These are phyloP conservation scores for Solea solea DNA, from an alignment of 2,113 vertebrate species.

Conservation along the genomic window DNA sequence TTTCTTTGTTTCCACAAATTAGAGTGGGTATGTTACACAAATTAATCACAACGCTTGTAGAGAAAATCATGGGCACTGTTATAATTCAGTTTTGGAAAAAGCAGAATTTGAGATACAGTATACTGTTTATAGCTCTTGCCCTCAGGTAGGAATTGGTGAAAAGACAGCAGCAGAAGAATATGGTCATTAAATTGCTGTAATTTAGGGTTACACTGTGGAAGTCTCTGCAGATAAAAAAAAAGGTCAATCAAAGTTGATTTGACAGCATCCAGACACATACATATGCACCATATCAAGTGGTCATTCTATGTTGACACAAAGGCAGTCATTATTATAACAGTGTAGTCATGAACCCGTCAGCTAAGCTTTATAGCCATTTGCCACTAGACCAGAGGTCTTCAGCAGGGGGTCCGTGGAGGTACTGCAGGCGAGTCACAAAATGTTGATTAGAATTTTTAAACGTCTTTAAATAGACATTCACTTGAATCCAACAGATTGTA, in stretches of 20 bases:
- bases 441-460: too few species aligned
- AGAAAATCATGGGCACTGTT: background rate
- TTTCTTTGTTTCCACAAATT: slow-evolving; percentile 54
- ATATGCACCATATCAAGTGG: background rate
- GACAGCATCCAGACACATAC: slow-evolving; percentile 4
- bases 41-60: slow-evolving; percentile 18
- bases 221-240: slow-evolving; percentile 12
- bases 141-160: slow-evolving; percentile 48
- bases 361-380: slow-evolving; percentile 8
- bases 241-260: slow-evolving; percentile 11
- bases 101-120: slow-evolving; percentile 9
- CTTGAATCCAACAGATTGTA: too few species aligned
- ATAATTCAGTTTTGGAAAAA: slow-evolving; percentile 20
- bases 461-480: too few species aligned
- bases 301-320: slow-evolving; percentile 5
- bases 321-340: background rate
- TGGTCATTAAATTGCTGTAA: slow-evolving; percentile 33
- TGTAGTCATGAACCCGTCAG: too few species aligned
- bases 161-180: slow-evolving; percentile 15
- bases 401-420: too few species aligned
- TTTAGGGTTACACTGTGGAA: slow-evolving; percentile 30
- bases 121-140: slow-evolving; percentile 4
- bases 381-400: background rate
- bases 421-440: too few species aligned
- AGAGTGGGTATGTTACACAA: slow-evolving; percentile 25